A percentile compares a stretch with the other conserved stretches of the same genome.
phyloP scores from a whole-genome alignment of 2,888 invertebrate species.

The Corythucha ciliata region DNA sequence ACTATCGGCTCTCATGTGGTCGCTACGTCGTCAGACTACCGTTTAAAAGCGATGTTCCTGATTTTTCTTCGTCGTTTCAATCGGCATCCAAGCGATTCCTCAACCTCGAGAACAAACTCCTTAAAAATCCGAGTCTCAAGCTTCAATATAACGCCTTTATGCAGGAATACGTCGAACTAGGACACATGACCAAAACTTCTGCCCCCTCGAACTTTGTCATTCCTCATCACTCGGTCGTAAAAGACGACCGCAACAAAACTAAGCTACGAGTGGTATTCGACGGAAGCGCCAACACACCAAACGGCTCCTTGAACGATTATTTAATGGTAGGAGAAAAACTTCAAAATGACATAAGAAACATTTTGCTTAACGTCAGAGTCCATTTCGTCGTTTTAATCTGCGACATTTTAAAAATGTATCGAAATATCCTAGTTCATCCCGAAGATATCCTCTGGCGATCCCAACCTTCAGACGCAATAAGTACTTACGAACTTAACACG shows the following conservation, averaged over 20 bases:
- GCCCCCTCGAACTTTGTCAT: too few species aligned
- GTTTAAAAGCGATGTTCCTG: slow-evolving; percentile 7
- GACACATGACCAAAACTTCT: too few species aligned
- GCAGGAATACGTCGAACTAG: slow-evolving; percentile 6
- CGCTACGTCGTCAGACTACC: slow-evolving; percentile 13
- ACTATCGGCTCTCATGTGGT: slow-evolving; percentile 13
- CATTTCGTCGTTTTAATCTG: slow-evolving; percentile 3
- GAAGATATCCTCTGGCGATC: slow-evolving; percentile 8
- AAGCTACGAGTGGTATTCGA: slow-evolving; percentile 9
- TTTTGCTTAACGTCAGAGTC: slow-evolving; percentile 9
- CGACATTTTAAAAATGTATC: slow-evolving; percentile 13
- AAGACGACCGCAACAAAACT: slow-evolving; percentile 4
- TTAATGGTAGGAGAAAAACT: background rate
- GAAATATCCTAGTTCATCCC: slow-evolving; percentile 5
- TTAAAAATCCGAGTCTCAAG: slow-evolving; percentile 6
- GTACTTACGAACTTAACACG: background rate
- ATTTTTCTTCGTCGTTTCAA: background rate
- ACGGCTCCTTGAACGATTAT: slow-evolving; percentile 12
- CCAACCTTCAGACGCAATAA: background rate
- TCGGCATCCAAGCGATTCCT: too few species aligned
- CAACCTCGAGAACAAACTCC: background rate
- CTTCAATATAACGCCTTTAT: slow-evolving; percentile 8
- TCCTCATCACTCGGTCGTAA: slow-evolving; percentile 5
- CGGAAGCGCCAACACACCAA: background rate
- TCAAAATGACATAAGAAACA: slow-evolving; percentile 6